phyloP scores from a whole-genome alignment of 2,113 vertebrate genomes.

The Rhinogobius similis region DNA sequence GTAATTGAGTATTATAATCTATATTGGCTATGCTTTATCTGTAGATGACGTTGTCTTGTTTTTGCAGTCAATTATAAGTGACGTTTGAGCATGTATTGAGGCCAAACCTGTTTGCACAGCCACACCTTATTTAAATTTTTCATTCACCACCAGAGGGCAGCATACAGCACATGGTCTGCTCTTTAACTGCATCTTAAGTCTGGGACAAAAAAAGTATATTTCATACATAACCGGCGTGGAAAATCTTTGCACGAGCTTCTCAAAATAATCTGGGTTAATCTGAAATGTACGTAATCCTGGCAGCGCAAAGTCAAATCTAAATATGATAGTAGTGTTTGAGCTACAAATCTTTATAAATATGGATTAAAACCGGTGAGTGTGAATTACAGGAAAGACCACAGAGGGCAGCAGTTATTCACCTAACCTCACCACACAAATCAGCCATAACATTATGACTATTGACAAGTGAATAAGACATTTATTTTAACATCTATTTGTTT shows the following conservation, averaged over 20 bases:
- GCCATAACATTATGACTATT: background rate
- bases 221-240: background rate
- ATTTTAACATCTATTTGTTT: no score
- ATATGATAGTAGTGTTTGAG: background rate
- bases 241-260: background rate
- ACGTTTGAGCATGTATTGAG: background rate
- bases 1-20: background rate
- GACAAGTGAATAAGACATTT: background rate
- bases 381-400: background rate
- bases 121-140: background rate
- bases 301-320: background rate
- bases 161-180: background rate
- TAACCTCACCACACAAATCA: no score
- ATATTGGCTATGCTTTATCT: background rate
- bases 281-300: background rate
- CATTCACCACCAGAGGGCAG: conserved; percentile 56
- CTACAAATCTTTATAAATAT: background rate
- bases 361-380: background rate
- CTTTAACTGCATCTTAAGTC: background rate
- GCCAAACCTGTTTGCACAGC: background rate
- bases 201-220: background rate
- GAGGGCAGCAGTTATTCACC: background rate
- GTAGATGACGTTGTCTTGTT: background rate
- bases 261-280: background rate
- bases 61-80: background rate